A percentile compares a stretch with the other conserved stretches of the same genome.
phyloP scores from a whole-genome alignment of 2,113 vertebrate species.

The Promerops cafer region DNA sequence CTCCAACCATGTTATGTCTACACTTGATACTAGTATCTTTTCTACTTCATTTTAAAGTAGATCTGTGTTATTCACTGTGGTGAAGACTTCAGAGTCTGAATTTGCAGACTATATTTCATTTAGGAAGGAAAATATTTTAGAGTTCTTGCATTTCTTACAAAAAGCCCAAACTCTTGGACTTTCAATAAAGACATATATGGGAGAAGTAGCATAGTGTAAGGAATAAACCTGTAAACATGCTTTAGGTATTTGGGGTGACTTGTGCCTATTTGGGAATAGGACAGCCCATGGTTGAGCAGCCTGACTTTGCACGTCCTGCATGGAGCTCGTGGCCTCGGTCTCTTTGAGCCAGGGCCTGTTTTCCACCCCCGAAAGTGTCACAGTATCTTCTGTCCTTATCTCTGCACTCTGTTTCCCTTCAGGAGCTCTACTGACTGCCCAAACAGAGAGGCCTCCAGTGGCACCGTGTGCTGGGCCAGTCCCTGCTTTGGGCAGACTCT shows the following conservation, averaged over 20 bases:
- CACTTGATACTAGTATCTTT: background rate
- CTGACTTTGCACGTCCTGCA: accelerated
- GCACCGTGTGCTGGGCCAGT: background rate
- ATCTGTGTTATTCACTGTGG: background rate
- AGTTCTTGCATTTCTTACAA: background rate
- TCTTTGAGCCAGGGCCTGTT: background rate
- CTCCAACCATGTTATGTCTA: background rate
- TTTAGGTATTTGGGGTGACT: background rate
- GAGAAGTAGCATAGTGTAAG: background rate
- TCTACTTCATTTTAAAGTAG: background rate
- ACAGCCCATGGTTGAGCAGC: background rate
- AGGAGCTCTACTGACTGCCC: background rate
- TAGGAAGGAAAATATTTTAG: background rate
- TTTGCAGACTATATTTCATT: background rate
- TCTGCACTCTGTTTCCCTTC: background rate
- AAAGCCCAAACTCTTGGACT: background rate
- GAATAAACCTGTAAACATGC: background rate
- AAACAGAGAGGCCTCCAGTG: background rate
- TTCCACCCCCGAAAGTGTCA: background rate
- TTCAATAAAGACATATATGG: background rate
- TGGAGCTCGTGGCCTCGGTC: background rate
- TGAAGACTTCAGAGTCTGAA: background rate
- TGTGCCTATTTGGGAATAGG: background rate
- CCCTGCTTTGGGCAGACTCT: background rate
- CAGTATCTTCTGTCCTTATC: background rate